A percentile compares a stretch with the other conserved stretches of the same genome.
Evolutionary conservation across 2,888 invertebrate genomes (phyloP).

Genomic region (Zaprionus bogoriensis): DNA sequence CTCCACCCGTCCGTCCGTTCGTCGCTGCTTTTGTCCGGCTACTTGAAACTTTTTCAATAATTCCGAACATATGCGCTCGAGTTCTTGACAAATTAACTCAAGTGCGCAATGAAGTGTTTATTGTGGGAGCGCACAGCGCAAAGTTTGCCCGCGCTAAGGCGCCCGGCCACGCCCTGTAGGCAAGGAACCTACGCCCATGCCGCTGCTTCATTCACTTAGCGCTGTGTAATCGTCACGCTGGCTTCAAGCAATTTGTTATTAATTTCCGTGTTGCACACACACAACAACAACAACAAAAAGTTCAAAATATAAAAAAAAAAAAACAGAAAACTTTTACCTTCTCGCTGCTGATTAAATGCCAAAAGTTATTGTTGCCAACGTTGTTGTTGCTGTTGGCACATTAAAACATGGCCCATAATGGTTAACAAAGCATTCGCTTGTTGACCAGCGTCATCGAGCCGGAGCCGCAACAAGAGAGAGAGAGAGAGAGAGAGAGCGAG

Average conservation of each 20-base stretch:
- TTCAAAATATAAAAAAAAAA: slow-evolving; percentile 36
- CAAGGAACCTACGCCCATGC: neutral
- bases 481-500: no score
- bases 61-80: slow-evolving; percentile 58
- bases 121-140: slow-evolving; percentile 64
- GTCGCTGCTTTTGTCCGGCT: neutral
- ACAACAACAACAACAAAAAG: no score
- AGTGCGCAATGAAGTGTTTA: slow-evolving; percentile 79
- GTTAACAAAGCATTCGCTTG: slow-evolving; percentile 76
- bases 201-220: slow-evolving; percentile 4
- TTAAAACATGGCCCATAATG: slow-evolving; percentile 75
- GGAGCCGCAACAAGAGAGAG: no score
- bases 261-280: slow-evolving; percentile 67
- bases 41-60: slow-evolving; percentile 74
- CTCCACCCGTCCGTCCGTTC: neutral
- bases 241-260: slow-evolving; percentile 78
- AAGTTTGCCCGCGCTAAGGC: neutral
- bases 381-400: slow-evolving; percentile 54
- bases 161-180: slow-evolving; percentile 14
- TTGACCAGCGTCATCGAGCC: slow-evolving; percentile 62
- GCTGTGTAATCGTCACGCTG: slow-evolving; percentile 57
- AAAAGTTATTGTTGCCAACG: slow-evolving; percentile 64
- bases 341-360: slow-evolving; percentile 63
- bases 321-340: slow-evolving; percentile 48
- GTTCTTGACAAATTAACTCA: slow-evolving; percentile 78